Conservation (phyloP, 2,113 vertebrate genomes). For the Takifugu flavidus region DNA sequence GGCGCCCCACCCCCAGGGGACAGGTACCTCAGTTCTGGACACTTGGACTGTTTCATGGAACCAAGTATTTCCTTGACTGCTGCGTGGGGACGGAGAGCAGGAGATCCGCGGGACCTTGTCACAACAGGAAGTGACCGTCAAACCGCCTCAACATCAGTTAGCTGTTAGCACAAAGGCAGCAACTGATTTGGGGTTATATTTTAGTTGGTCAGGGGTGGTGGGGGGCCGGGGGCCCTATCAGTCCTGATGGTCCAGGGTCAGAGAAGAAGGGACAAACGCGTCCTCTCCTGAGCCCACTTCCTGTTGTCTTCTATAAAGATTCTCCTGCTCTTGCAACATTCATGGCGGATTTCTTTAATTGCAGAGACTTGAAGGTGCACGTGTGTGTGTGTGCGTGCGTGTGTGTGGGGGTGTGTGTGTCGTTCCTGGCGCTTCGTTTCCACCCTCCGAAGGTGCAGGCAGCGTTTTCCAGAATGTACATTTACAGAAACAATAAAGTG, state of each 20-base stretch:
- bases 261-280: background rate
- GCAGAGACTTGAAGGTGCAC: conserved; percentile 54
- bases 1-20: too few species aligned
- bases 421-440: conserved; percentile 66
- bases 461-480: conserved; percentile 57
- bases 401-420: conserved; percentile 48
- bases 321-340: conserved; percentile 3
- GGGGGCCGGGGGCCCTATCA: background rate
- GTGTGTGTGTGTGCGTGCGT: conserved; percentile 58
- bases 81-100: too few species aligned
- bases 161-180: too few species aligned
- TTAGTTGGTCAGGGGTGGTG: too few species aligned
- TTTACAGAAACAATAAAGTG: conserved; percentile 70
- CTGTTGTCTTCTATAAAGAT: background rate
- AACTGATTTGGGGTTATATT: too few species aligned
- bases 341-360: conserved; percentile 49
- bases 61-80: too few species aligned
- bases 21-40: too few species aligned
- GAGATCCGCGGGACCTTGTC: too few species aligned
- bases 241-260: conserved; percentile 29
- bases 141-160: background rate
- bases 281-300: background rate
- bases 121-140: too few species aligned
- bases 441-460: conserved; percentile 45
- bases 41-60: too few species aligned